phyloP scores from a whole-genome alignment of 2,113 vertebrate genomes.

The Scatophagus argus region DNA sequence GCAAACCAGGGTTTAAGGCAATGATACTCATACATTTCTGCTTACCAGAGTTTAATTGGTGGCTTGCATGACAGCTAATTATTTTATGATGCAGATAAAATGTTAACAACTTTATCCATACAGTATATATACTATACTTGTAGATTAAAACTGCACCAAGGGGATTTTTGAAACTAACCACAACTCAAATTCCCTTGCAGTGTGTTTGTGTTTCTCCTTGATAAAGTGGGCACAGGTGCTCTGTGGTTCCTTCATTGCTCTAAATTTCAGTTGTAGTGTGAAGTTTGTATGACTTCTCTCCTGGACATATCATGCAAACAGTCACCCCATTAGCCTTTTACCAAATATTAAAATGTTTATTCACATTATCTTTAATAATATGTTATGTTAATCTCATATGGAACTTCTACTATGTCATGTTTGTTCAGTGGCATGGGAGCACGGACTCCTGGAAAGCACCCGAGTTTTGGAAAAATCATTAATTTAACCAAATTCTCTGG shows the following conservation, averaged over 20 bases:
- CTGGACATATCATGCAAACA: neutral
- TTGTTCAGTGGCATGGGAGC: neutral
- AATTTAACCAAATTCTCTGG: neutral
- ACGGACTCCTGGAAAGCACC: too few species aligned
- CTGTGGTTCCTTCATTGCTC: neutral
- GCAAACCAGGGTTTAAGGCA: conserved; percentile 3
- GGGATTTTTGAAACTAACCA: neutral
- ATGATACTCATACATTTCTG: neutral
- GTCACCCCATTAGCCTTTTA: neutral
- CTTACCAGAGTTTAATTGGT: conserved; percentile 16
- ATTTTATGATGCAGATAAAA: neutral
- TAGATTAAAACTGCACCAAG: neutral
- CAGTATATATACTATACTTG: neutral
- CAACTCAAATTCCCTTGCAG: neutral
- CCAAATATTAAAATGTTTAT: fast-evolving
- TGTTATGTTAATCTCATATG: neutral
- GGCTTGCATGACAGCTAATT: neutral
- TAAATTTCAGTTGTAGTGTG: neutral
- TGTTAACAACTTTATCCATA: neutral
- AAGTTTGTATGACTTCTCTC: neutral
- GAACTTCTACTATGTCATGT: neutral
- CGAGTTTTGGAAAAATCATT: neutral
- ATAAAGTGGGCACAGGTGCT: too few species aligned
- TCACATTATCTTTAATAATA: neutral
- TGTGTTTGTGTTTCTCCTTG: neutral